Evolutionary conservation across 2,888 invertebrate genomes (phyloP).

Genomic region (Biston betularia): DNA sequence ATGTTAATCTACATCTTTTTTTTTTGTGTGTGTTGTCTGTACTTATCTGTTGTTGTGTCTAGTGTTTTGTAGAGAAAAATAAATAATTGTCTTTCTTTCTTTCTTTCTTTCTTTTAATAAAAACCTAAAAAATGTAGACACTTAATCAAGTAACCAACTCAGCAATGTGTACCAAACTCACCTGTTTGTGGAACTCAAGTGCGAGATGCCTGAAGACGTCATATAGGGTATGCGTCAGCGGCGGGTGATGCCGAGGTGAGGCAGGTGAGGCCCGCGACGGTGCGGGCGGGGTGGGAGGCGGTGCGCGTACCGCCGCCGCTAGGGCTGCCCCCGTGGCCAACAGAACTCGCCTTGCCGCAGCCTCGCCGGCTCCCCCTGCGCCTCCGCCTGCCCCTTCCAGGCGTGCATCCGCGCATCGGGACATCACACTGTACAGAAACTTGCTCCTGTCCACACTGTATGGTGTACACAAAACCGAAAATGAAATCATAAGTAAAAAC

Average conservation of each 20-base stretch:
- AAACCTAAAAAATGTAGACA: no score
- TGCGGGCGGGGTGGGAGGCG: constrained; percentile 52
- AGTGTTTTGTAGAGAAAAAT: no score
- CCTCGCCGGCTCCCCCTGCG: constrained; percentile 92
- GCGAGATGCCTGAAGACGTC: constrained; percentile 83
- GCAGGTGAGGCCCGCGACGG: constrained; percentile 42
- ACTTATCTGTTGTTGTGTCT: no score
- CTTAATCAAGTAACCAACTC: not conserved
- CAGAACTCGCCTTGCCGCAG: constrained; percentile 89
- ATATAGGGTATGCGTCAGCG: constrained; percentile 73
- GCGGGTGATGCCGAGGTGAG: constrained; percentile 61
- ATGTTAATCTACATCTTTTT: no score
- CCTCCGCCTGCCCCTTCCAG: constrained; percentile 93
- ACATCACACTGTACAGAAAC: constrained; percentile 62
- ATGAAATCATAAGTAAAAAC: constrained; percentile 8
- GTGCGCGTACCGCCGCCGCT: constrained; percentile 63
- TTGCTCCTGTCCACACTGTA: constrained; percentile 18
- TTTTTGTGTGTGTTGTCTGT: no score
- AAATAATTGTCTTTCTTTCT: no score
- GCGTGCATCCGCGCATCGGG: constrained; percentile 83
- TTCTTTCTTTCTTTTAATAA: no score
- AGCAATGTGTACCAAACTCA: not conserved
- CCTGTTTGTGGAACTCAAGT: constrained; percentile 79
- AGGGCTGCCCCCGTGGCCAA: constrained; percentile 88
- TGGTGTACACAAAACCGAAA: not conserved